A percentile compares a stretch with the other conserved stretches of the same genome.
Conservation (phyloP, 2,888 invertebrate species). For the Pyralis farinalis region DNA sequence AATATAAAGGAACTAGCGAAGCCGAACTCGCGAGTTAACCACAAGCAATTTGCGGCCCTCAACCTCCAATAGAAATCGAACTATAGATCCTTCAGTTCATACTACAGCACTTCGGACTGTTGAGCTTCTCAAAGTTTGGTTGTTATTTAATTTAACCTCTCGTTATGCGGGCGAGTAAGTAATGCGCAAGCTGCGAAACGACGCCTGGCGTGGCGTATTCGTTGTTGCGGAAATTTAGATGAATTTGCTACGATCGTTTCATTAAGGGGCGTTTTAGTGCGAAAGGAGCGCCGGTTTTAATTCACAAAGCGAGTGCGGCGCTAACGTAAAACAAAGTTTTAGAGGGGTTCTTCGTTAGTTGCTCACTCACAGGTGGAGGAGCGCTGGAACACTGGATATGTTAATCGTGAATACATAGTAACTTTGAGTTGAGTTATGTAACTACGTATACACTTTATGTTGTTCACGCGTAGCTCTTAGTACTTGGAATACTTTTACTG, state of each 20-base stretch:
- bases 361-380: slow-evolving; percentile 54
- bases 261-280: slow-evolving; percentile 69
- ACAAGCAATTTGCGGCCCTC: slow-evolving; percentile 55
- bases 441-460: background rate
- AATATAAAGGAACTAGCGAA: slow-evolving; percentile 14
- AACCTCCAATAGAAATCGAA: slow-evolving; percentile 59
- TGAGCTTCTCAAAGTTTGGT: slow-evolving; percentile 55
- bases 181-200: slow-evolving; percentile 54
- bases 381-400: slow-evolving; percentile 26
- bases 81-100: slow-evolving; percentile 39
- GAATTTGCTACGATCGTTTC: slow-evolving; percentile 73
- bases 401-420: slow-evolving; percentile 21
- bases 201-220: slow-evolving; percentile 53
- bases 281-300: slow-evolving; percentile 62
- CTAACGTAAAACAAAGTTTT: slow-evolving; percentile 64
- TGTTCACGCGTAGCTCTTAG: background rate
- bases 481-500: background rate
- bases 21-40: slow-evolving; percentile 27
- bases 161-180: slow-evolving; percentile 63
- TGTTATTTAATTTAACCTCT: slow-evolving; percentile 75
- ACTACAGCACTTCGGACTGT: slow-evolving; percentile 32
- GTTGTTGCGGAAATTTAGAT: slow-evolving; percentile 73
- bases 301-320: slow-evolving; percentile 64
- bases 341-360: slow-evolving; percentile 68
- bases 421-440: slow-evolving; percentile 11